Evolutionary conservation across 2,888 invertebrate genomes (phyloP), one percentile per base, ranked within the genome.

Genomic region (Dryadula phaetusa): DNA sequence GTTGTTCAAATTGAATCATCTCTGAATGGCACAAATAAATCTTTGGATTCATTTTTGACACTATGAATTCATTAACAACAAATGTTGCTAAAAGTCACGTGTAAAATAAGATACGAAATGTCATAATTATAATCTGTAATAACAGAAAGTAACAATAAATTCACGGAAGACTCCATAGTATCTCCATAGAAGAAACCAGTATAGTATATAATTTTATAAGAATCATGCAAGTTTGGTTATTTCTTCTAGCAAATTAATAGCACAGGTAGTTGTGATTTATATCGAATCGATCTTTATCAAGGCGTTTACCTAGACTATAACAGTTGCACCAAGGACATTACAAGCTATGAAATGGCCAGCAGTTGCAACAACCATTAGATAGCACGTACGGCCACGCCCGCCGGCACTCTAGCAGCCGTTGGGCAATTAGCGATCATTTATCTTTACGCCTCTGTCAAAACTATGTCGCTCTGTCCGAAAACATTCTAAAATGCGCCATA

Each of bases 361-460:
- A 81, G 83, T 79, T 78, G 81, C 76, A 67, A 70, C 70, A 42
- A 64, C 75, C 77, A 77, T 83, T 79, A 78, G 78, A 77, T 70
- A 61, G 67, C 77, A 74, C 74, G 76, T 78, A 73, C 78, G 76
- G 73, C 76, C 79, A 75, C 82, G 82, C 84, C 84, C 78, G 76
- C 79, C 75, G 72, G 74, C 80, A 77, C 78, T 76, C 80, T 75
- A 72, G 74, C 80, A 77, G 76, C 74, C 84, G 77, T 78, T 78
- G 75, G 77, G 83, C 85, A 88, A 88, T 88, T 86, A 89, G 77
- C 79, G 81, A 84, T 88, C 90, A 90, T 91, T 88, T 86, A 92
- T 92, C 89, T 87, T 86, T 78, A 78, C 78, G 75, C 84, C 82
- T 85, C 86, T 88, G 91, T 91, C 91, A 90, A 91, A 92, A 92